Base-by-base conservation (phyloP, 2,888 invertebrate species). In the Parnassius mnemosyne region DNA sequence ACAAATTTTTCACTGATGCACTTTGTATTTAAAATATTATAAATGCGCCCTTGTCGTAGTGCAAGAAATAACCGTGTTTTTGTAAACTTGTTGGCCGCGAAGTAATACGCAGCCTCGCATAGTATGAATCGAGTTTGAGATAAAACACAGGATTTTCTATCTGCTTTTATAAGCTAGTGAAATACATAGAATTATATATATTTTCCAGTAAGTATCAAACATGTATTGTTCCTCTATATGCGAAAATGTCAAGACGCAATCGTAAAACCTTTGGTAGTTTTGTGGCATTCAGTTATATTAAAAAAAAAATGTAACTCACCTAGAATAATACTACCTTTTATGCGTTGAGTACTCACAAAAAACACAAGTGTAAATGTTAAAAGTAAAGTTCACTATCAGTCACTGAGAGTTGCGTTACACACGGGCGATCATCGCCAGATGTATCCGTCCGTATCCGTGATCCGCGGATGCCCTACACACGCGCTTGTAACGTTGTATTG, bases 371-470 rank as follows among this genome's bases (percentile, higher is more conserved):
- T 66, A 65, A 71, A 68, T 66, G 77, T 82, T 75, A 76, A 68
- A 74, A 69, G 67, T 64, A 68, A 75, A 46, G 75, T 68, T 68
- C 80, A 80, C 78, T 67, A 71, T 78, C 66, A 77, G 80, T 80
- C 79, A 84, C 88, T 81, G 73, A 73, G 66, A 72, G 74, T 71
- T 72, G 73, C 71, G 79, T 82, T 75, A 76, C 81, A 78, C 72
- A 72, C 81, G 73, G 74, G 75, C 74, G 78, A 77, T 76, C 80
- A 81, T 81, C 81, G 77, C 81, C 73, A 77, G 76, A 80, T 78
- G 79, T 78, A 77, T 11, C 16, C 70, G 66, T 71, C 80, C 78
- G 79, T 78, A 77, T 13, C 16, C 70, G 66, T 71, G 74, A 77
- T 79, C 81, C 76, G 80, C 76, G 71, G 73, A 68, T 71, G 73